phyloP scores from a whole-genome alignment of 53 echinoderm and acorn worm genomes.

The Paelopatides confundens region DNA sequence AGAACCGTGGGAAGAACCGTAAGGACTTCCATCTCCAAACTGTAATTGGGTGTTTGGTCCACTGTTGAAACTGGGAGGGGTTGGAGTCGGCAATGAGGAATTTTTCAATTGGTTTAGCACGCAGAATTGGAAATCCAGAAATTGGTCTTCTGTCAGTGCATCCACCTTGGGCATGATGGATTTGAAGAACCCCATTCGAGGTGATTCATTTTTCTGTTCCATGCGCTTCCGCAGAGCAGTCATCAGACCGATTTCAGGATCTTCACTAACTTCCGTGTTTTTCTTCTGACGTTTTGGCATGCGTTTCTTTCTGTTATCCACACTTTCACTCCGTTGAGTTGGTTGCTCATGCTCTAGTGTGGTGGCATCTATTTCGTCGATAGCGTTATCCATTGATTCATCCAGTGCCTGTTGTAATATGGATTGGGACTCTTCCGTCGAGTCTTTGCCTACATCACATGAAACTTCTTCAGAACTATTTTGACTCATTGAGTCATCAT shows the following conservation, averaged over 20 bases:
- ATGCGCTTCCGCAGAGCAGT: background rate
- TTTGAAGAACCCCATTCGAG: too few relatives aligned
- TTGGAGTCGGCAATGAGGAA: background rate
- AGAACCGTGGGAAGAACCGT: too few relatives aligned
- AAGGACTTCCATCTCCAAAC: background rate
- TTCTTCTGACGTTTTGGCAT: background rate
- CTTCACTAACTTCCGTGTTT: background rate
- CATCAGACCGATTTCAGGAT: background rate
- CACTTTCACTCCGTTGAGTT: too few relatives aligned
- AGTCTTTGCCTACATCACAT: too few relatives aligned
- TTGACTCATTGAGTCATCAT: too few relatives aligned
- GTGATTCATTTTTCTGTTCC: slow-evolving; percentile 2
- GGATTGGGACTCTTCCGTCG: too few relatives aligned
- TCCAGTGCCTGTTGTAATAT: too few relatives aligned
- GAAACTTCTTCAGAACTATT: too few relatives aligned
- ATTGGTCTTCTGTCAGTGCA: background rate
- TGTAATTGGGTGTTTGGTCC: background rate
- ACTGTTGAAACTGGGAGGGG: background rate
- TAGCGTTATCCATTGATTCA: too few relatives aligned
- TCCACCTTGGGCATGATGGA: background rate
- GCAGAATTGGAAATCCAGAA: background rate
- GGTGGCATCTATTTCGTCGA: too few relatives aligned
- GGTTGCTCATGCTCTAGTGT: too few relatives aligned
- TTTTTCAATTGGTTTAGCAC: background rate
- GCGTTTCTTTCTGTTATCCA: background rate